Evolutionary conservation across 2,113 vertebrate species (phyloP), one percentile per base, ranked within the genome.

Genomic region (Cairina moschata): DNA sequence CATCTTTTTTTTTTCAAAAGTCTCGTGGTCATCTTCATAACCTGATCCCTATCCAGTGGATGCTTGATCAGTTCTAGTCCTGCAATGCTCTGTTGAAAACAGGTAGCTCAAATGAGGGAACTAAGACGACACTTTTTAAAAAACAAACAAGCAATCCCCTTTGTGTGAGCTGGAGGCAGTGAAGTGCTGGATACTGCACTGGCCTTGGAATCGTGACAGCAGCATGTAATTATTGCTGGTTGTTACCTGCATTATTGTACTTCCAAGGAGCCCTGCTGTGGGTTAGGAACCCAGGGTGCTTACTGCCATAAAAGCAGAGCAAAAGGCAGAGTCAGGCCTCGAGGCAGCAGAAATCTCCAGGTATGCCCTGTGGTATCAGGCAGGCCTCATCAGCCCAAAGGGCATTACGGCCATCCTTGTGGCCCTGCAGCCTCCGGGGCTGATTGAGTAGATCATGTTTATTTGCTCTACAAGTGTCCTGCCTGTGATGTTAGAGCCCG

Each of bases 91-190:
- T 34, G 25, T 77, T 76, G 79, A 44, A 50, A 84, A 63, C 21
- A 62, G 28, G 32, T 23, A 36, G 54, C 46, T 69, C 40, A 31
- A 87, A 46, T 15, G 67, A 76, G 50, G 9, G n/a, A 21, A 54
- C 79, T 69, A 58, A 67, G 63, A 20, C 10, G 58, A 55, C 66
- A 13, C 4, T 11, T 28, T 38, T 77, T 66, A 56, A n/a, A 23
- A n/a, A 58, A 38, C 13, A 65, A 65, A 34, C 0, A 0, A 59
- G 17, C 42, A 20, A 0, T 56, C 22, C 26, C 22, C 21, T 16
- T 31, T 9, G 2, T 17, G 10, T 32, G 65, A 91, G 48, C 75
- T 52, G 32, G 17, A 36, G 54, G 58, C 67, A 69, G 50, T 25
- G 17, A 36, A 26, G 9, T 58, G 72, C 63, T 63, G 18, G 28